Percentiles rank a stretch among this genome's conserved stretches.
phyloP scores from a whole-genome alignment of 1,140 invertebrate species.

The Battus philenor region DNA sequence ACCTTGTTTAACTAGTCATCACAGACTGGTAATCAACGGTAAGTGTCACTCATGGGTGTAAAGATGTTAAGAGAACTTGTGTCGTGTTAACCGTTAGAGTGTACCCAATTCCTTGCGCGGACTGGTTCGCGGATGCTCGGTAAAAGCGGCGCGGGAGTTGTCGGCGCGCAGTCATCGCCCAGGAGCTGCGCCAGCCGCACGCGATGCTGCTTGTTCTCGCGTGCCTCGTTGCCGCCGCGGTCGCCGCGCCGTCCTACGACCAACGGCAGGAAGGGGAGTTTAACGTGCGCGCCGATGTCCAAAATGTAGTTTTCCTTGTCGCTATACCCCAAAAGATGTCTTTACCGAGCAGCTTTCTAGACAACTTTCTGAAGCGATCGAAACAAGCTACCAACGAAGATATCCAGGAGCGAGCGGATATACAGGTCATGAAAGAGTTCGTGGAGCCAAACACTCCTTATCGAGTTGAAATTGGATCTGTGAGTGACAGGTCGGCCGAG shows the following conservation, averaged over 20 bases:
- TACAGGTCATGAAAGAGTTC: slow-evolving; percentile 63
- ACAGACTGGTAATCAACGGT: slow-evolving; percentile 3
- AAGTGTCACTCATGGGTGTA: slow-evolving; percentile 17
- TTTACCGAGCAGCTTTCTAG: slow-evolving; percentile 31
- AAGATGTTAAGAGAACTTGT: slow-evolving; percentile 31
- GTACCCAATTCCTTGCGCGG: slow-evolving; percentile 53
- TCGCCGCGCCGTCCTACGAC: slow-evolving; percentile 81
- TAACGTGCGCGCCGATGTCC: slow-evolving; percentile 79
- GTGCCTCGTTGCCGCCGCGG: slow-evolving; percentile 76
- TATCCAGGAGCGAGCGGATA: slow-evolving; percentile 48
- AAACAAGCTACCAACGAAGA: slow-evolving; percentile 34
- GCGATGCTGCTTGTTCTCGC: slow-evolving; percentile 48
- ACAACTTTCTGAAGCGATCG: slow-evolving; percentile 38
- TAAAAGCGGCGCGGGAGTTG: slow-evolving; percentile 59
- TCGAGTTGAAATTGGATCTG: slow-evolving; percentile 70
- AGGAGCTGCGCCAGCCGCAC: slow-evolving; percentile 34
- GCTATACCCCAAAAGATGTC: slow-evolving; percentile 75
- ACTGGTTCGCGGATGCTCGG: slow-evolving; percentile 56
- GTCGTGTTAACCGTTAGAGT: slow-evolving; percentile 65
- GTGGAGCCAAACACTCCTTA: slow-evolving; percentile 77
- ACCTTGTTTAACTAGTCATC: neutral
- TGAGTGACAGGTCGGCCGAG: slow-evolving; percentile 32
- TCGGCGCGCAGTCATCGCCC: slow-evolving; percentile 40
- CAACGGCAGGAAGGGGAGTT: slow-evolving; percentile 79
- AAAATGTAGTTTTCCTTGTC: slow-evolving; percentile 79